Evolutionary conservation across 2,797 vertebrate genomes (phyloP).

Genomic region (Danio choprae): DNA sequence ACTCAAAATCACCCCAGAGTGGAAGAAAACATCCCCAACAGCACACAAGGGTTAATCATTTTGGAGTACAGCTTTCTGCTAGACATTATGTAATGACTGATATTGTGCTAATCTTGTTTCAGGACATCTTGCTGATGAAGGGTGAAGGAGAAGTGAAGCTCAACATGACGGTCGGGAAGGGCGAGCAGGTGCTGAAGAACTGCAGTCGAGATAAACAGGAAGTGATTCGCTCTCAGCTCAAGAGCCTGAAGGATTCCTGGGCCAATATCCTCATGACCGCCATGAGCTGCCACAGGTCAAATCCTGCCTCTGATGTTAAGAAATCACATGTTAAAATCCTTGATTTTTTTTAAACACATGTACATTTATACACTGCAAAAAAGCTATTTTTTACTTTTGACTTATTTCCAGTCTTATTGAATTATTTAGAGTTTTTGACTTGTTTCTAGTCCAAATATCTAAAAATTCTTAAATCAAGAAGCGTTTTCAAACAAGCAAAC

Average conservation of each 20-base stretch:
- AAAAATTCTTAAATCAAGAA: too few species aligned
- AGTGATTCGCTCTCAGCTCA: slow-evolving; percentile 85
- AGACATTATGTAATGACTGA: background rate
- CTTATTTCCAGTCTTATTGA: too few species aligned
- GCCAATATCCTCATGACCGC: slow-evolving; percentile 86
- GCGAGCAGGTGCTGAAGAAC: slow-evolving; percentile 89
- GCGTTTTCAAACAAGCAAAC: too few species aligned
- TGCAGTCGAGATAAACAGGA: slow-evolving; percentile 88
- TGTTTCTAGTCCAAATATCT: too few species aligned
- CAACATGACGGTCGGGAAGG: slow-evolving; percentile 96
- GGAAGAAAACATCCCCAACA: too few species aligned
- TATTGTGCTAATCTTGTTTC: slow-evolving; percentile 26
- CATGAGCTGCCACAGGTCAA: slow-evolving; percentile 89
- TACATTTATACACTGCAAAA: too few species aligned
- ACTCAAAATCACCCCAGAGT: too few species aligned
- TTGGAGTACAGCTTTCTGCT: background rate
- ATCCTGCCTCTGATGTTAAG: background rate
- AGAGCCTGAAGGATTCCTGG: slow-evolving; percentile 88
- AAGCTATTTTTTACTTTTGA: too few species aligned
- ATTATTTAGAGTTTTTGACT: too few species aligned
- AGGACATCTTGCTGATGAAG: slow-evolving; percentile 96
- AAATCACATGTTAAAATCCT: background rate
- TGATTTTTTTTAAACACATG: too few species aligned
- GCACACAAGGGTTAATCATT: background rate
- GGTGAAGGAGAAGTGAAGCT: slow-evolving; percentile 96